Percentiles rank a stretch among this genome's conserved stretches.
These are phyloP conservation scores for Onthophagus taurus DNA, from an alignment of 1,140 invertebrate species.

Conservation along the genomic window DNA sequence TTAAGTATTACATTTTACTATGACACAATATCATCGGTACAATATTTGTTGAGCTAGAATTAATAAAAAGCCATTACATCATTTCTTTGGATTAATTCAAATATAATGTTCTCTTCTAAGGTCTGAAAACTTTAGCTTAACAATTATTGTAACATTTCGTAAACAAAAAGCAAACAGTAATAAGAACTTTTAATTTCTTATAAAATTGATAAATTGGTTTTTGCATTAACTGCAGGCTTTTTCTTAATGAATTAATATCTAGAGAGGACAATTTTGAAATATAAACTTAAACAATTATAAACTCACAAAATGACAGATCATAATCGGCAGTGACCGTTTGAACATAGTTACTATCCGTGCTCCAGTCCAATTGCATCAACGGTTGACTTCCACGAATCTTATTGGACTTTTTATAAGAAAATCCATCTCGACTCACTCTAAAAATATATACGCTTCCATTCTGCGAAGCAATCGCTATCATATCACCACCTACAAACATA, in stretches of 20 bases:
- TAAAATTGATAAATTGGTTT: no score
- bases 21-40: no score
- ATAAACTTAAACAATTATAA: constrained; percentile 7
- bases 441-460: constrained; percentile 80
- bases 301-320: constrained; percentile 81
- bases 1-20: no score
- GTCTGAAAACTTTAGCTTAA: no score
- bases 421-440: constrained; percentile 73
- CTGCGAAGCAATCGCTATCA: constrained; percentile 83
- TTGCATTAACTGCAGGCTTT: no score
- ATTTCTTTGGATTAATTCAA: no score
- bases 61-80: no score
- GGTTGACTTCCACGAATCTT: constrained; percentile 77
- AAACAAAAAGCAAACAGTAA: no score
- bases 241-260: neutral
- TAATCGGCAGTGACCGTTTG: constrained; percentile 89
- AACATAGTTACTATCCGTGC: constrained; percentile 74
- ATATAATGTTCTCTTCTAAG: no score
- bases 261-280: neutral
- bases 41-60: no score
- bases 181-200: no score
- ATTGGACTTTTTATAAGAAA: constrained; percentile 78
- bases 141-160: no score
- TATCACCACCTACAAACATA: constrained; percentile 64
- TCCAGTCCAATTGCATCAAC: constrained; percentile 82